Evolutionary conservation across 2,888 invertebrate species (phyloP), one percentile per base, ranked within the genome.

Genomic region (Orthosia cruda): DNA sequence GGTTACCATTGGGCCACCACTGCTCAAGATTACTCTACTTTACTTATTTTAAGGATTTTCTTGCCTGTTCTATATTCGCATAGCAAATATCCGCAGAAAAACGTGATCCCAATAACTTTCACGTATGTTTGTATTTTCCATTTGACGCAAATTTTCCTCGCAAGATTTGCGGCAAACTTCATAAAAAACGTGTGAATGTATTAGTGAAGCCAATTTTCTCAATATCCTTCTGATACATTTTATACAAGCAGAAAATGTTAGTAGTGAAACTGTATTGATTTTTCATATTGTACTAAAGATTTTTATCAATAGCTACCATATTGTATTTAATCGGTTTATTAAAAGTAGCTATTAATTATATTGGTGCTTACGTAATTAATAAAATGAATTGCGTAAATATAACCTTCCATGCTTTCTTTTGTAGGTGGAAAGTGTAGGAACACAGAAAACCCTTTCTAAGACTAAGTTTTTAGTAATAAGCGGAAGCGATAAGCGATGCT

Each of bases 331-430:
- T 61, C 70, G 16, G 61, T 84, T 65, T 32, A 61, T n/a, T 63
- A 64, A 88, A 90, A 89, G 81, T 91, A 91, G 59, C 13, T 73
- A 81, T 92, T 92, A 86, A 91, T 91, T 94, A 91, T 94, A 91
- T 90, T 94, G 94, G 94, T 94, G 94, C 94, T 94, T 94, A 89
- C 88, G 90, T 92, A 82, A 90, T 89, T 92, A 91, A 90, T 89
- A n/a, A 90, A 87, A 90, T 85, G 81, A 77, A 91, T 89, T 88
- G 91, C 93, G 87, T 88, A 71, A 84, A 72, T 76, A 68, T 89
- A 79, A 76, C 70, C 77, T 57, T 71, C 65, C 62, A 58, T 59
- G 75, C 84, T 84, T 85, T 74, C 61, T 74, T 86, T 81, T 70
- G 74, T 78, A 70, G 65, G 61, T 26, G 47, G 52, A 65, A 55